Conservation (phyloP, 2,113 vertebrate genomes). For the Phasianus colchicus region DNA sequence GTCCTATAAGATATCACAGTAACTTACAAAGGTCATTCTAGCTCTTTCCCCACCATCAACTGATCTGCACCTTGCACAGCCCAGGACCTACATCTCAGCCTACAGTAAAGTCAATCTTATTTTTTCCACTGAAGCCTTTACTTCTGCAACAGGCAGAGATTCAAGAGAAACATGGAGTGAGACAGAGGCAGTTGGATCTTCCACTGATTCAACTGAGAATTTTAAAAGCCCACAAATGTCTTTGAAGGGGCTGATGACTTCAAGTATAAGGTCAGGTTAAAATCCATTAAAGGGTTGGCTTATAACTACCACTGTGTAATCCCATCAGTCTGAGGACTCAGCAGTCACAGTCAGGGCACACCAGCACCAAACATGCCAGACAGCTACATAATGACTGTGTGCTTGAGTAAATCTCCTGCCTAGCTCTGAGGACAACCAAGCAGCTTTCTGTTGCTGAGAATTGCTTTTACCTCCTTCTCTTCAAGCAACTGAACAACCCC, state of each 20-base stretch:
- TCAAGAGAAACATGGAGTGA: background rate
- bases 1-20: background rate
- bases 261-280: background rate
- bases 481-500: background rate
- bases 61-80: background rate
- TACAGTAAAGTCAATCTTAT: background rate
- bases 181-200: background rate
- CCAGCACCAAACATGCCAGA: background rate
- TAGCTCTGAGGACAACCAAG: background rate
- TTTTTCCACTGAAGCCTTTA: background rate
- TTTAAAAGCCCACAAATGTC: background rate
- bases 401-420: background rate
- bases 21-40: background rate
- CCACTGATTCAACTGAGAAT: background rate
- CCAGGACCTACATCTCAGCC: background rate
- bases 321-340: background rate
- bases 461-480: background rate
- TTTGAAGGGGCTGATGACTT: background rate
- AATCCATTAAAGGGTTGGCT: background rate
- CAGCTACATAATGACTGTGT: background rate
- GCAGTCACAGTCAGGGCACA: background rate
- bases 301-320: background rate
- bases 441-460: background rate
- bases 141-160: background rate
- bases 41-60: background rate